Conservation (phyloP, 2,888 invertebrate genomes). For the Beris chalybata region DNA sequence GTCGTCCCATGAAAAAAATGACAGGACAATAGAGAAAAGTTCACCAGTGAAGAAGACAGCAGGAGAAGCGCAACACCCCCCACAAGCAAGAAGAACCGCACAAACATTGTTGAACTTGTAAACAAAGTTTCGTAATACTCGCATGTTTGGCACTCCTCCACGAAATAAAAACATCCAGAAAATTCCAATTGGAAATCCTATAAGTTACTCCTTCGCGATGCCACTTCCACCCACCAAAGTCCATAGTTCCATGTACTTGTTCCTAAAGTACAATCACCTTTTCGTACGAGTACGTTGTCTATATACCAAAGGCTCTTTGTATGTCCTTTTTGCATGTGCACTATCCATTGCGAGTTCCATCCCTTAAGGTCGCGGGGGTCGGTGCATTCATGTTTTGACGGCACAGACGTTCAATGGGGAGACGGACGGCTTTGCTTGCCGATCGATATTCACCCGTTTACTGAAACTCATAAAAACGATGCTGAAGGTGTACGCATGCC, state of each 20-base stretch:
- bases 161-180: background rate
- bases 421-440: background rate
- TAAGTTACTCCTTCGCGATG: too few relatives aligned
- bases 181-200: background rate
- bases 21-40: slow-evolving; percentile 1
- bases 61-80: slow-evolving; percentile 5
- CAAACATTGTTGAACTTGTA: slow-evolving; percentile 24
- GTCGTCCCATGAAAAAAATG: slow-evolving; percentile 11
- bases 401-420: too few relatives aligned
- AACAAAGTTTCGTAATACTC: slow-evolving; percentile 18
- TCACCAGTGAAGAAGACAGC: background rate
- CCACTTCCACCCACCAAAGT: background rate
- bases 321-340: background rate
- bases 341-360: too few relatives aligned
- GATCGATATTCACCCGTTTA: slow-evolving; percentile 27
- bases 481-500: background rate
- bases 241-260: background rate
- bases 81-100: background rate
- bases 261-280: slow-evolving; percentile 26
- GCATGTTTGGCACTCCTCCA: background rate
- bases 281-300: slow-evolving; percentile 5
- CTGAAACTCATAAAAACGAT: background rate
- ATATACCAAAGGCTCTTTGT: background rate
- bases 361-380: too few relatives aligned
- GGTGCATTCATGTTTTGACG: too few relatives aligned